These are phyloP conservation scores for Notechis scutatus DNA, from an alignment of 2,113 vertebrate species.

Conservation along the genomic window DNA sequence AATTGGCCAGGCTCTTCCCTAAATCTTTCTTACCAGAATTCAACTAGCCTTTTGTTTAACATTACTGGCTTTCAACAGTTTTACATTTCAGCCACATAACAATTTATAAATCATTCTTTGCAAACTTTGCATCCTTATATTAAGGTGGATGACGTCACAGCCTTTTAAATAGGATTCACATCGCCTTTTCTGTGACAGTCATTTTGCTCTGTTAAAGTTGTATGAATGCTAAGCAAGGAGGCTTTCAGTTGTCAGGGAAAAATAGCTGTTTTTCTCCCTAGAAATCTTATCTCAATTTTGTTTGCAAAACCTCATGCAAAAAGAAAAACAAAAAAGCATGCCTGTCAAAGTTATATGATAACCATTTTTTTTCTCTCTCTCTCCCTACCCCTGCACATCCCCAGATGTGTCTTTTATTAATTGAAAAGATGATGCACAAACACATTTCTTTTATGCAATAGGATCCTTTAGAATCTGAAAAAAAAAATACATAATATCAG, in stretches of 20 bases:
- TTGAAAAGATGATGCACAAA: constrained; percentile 12
- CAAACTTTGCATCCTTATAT: background rate
- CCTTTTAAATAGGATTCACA: background rate
- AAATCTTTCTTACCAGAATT: background rate
- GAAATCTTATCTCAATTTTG: background rate
- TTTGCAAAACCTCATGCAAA: background rate
- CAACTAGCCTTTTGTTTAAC: background rate
- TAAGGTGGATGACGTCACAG: background rate
- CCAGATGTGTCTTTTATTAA: background rate
- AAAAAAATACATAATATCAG: background rate
- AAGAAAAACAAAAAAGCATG: background rate
- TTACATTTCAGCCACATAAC: background rate
- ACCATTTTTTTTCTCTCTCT: background rate
- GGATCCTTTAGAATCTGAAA: background rate
- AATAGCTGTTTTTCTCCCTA: background rate
- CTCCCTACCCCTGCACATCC: background rate
- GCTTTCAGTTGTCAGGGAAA: background rate
- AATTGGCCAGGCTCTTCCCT: background rate
- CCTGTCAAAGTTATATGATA: background rate
- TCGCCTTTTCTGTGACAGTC: background rate
- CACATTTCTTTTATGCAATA: constrained; percentile 33
- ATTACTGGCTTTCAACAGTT: background rate
- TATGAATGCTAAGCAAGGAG: background rate
- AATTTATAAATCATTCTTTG: background rate
- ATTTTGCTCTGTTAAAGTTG: background rate